Percentiles rank a stretch among this genome's conserved stretches.
Conservation (phyloP, 2,888 invertebrate genomes). For the Biston betularia region DNA sequence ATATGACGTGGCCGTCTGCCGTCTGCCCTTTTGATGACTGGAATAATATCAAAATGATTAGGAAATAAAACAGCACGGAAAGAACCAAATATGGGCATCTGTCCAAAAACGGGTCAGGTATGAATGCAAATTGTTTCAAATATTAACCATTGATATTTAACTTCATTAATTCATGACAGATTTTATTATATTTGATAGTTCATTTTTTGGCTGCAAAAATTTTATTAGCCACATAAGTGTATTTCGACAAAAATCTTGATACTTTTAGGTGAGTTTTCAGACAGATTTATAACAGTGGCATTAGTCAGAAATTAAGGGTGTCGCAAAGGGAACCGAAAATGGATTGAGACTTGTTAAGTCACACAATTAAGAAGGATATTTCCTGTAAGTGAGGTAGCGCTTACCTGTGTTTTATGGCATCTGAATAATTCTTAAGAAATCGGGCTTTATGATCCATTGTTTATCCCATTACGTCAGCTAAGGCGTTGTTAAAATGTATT, state of each 20-base stretch:
- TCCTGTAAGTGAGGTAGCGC: slow-evolving; percentile 79
- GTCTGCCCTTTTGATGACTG: slow-evolving; percentile 78
- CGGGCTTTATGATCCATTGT: slow-evolving; percentile 62
- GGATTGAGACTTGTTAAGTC: slow-evolving; percentile 60
- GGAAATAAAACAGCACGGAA: slow-evolving; percentile 36
- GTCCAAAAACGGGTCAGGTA: slow-evolving; percentile 17
- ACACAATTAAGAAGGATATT: slow-evolving; percentile 68
- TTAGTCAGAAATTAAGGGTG: slow-evolving; percentile 54
- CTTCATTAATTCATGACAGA: slow-evolving; percentile 6
- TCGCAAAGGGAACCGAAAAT: slow-evolving; percentile 48
- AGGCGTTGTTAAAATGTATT: slow-evolving; percentile 57
- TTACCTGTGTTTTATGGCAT: slow-evolving; percentile 79
- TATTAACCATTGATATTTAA: slow-evolving; percentile 4
- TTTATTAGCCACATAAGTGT: too few relatives aligned
- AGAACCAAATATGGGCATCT: slow-evolving; percentile 27
- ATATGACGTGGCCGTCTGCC: slow-evolving; percentile 76
- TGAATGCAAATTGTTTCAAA: slow-evolving; percentile 9
- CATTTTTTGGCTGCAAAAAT: not conserved
- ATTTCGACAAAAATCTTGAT: not conserved
- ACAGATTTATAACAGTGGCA: slow-evolving; percentile 27
- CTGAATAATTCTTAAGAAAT: slow-evolving; percentile 64
- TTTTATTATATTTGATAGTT: not conserved
- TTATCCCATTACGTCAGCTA: slow-evolving; percentile 80
- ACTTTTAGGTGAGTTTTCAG: slow-evolving; percentile 12
- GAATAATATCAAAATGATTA: slow-evolving; percentile 53